A percentile compares a stretch with the other conserved stretches of the same genome.
Conservation (phyloP, 2,888 invertebrate species). For the Halictus quadricinctus region DNA sequence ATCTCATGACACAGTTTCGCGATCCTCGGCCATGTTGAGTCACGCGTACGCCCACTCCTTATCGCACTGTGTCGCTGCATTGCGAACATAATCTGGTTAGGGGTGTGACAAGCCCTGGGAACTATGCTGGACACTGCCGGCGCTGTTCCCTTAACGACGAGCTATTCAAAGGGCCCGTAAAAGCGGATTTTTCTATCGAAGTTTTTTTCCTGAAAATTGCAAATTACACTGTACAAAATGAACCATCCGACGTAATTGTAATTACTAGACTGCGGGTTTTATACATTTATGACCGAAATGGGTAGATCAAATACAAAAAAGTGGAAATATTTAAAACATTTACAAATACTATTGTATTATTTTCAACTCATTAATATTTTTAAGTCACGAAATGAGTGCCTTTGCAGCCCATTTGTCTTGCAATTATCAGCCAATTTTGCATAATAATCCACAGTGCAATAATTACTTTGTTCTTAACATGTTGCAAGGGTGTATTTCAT, state of each 20-base stretch:
- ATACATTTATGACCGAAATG: neutral
- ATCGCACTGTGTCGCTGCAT: slow-evolving; percentile 43
- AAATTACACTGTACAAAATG: neutral
- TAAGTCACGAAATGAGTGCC: neutral
- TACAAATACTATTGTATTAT: no score
- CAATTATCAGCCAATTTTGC: neutral
- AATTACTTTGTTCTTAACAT: neutral
- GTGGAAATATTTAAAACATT: no score
- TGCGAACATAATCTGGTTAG: slow-evolving; percentile 55
- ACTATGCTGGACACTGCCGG: slow-evolving; percentile 25
- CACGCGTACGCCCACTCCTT: slow-evolving; percentile 25
- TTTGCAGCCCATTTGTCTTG: no score
- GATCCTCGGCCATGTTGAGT: neutral
- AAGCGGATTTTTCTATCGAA: neutral
- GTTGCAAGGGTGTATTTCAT: no score
- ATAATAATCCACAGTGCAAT: neutral
- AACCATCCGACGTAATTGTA: neutral
- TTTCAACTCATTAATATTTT: no score
- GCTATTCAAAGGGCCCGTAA: neutral
- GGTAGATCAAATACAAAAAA: no score
- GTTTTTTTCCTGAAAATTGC: neutral
- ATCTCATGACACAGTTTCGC: neutral
- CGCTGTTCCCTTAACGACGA: slow-evolving; percentile 18
- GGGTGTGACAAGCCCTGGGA: slow-evolving; percentile 43
- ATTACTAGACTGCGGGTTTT: neutral